Evolutionary conservation across 2,113 vertebrate genomes (phyloP), one percentile per base, ranked within the genome.

Genomic region (Neoarius graeffei): DNA sequence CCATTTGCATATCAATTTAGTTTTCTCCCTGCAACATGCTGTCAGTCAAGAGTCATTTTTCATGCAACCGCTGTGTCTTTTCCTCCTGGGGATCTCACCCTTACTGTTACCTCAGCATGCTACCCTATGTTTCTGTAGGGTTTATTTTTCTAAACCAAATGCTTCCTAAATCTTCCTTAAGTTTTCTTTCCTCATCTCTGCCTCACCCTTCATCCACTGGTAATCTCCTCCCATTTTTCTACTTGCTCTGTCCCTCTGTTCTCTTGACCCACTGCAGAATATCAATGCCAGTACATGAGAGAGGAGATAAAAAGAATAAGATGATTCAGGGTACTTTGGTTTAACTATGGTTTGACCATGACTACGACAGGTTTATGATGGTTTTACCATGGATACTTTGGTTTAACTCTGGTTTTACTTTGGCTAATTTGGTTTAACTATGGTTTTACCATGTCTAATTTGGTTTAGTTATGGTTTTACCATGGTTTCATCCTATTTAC

Each of bases 1-100:
- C 59, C 69, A 95, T 95, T 96, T 96, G 93, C 94, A 96, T 96
- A 94, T 95, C 94, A 95, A 95, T 96, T 95, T 95, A 92, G 92
- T 94, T 94, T 85, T 95, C 94, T 94, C 17, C 93, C 93, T 94
- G 94, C 94, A 94, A 95, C 93, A 93, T 91, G 93, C 93, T 94
- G 94, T 94, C 94, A 94, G 92, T 93, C 88, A 93, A 94, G 93
- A 94, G 89, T 91, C 92, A 93, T 95, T 95, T 94, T 91, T 95
- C 94, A 94, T 93, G 92, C 87, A 74, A 85, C 54, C 54, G 30
- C 80, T 84, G 48, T 76, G 85, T 83, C 71, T 85, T 85, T 52
- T 80, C 66, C 83, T 89, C 83, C 89, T 86, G 90, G 90, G 89
- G 89, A 92, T 89, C 92, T 67, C 85, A 88, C 87, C 90, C 91